phyloP scores from a whole-genome alignment of 2,888 invertebrate species.

The Conchocele bisecta region DNA sequence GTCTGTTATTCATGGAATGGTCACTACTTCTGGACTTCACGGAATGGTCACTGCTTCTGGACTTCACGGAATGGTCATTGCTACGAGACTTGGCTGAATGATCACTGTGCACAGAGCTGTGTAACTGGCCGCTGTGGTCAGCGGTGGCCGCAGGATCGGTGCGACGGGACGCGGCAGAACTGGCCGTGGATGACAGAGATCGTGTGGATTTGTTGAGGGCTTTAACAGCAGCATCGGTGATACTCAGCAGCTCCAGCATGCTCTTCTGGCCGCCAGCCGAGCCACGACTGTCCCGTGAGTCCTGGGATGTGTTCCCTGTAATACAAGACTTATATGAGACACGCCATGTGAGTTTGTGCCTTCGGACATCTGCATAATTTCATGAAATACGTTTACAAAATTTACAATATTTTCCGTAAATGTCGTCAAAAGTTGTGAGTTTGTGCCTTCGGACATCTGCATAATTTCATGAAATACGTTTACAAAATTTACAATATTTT shows the following conservation, averaged over 20 bases:
- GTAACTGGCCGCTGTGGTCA: conserved; percentile 11
- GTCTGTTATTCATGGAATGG: too few species aligned
- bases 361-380: too few species aligned
- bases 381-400: too few species aligned
- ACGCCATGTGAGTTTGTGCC: too few species aligned
- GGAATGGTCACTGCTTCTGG: conserved; percentile 16
- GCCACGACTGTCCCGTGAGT: conserved; percentile 39
- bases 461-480: too few species aligned
- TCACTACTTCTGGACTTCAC: too few species aligned
- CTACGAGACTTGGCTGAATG: neutral
- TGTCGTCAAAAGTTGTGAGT: too few species aligned
- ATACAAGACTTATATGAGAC: neutral
- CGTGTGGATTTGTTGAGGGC: conserved; percentile 67
- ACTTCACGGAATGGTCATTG: conserved; percentile 26
- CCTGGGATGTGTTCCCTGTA: conserved; percentile 47
- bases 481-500: too few species aligned
- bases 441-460: too few species aligned
- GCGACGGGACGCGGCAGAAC: too few species aligned
- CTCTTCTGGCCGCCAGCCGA: conserved; percentile 49
- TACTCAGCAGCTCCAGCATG: conserved; percentile 70
- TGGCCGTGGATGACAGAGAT: conserved; percentile 38
- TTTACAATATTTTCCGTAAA: too few species aligned
- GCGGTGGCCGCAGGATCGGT: conserved; percentile 23
- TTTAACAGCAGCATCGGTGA: conserved; percentile 74
- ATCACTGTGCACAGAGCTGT: neutral